These are phyloP conservation scores for Micronisus gabar DNA, from an alignment of 2,113 vertebrate species.

Conservation along the genomic window DNA sequence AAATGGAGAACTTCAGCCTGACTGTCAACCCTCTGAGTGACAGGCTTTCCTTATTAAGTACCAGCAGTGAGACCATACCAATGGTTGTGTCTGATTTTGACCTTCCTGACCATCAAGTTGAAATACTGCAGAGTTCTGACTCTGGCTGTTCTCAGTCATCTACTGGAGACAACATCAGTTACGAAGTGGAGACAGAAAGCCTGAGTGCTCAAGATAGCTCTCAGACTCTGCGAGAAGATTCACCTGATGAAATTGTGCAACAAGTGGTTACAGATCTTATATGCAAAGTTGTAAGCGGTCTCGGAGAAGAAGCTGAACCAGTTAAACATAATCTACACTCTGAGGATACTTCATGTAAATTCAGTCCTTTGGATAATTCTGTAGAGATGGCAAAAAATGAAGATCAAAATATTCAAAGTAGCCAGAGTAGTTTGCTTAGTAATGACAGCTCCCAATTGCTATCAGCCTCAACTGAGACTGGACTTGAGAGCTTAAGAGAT, in stretches of 20 bases:
- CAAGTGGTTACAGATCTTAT: slow-evolving; percentile 87
- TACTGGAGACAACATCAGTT: slow-evolving; percentile 87
- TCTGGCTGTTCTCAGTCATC: slow-evolving; percentile 91
- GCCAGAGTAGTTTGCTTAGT: slow-evolving; percentile 56
- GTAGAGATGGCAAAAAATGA: slow-evolving; percentile 43
- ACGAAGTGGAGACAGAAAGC: slow-evolving; percentile 82
- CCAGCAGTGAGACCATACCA: slow-evolving; percentile 94
- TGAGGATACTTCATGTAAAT: slow-evolving; percentile 72
- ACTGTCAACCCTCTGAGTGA: slow-evolving; percentile 96
- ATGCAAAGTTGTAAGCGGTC: slow-evolving; percentile 79
- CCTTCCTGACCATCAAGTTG: slow-evolving; percentile 85
- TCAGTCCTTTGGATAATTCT: slow-evolving; percentile 15
- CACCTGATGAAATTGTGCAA: slow-evolving; percentile 82
- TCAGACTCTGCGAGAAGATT: slow-evolving; percentile 68
- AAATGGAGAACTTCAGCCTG: slow-evolving; percentile 95
- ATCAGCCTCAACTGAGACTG: slow-evolving; percentile 66
- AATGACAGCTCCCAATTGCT: slow-evolving; percentile 66
- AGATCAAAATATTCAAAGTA: slow-evolving; percentile 54
- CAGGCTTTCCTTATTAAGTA: slow-evolving; percentile 91
- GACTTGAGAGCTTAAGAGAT: slow-evolving; percentile 77
- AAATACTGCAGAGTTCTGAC: slow-evolving; percentile 88
- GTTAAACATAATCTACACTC: slow-evolving; percentile 73
- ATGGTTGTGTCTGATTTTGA: slow-evolving; percentile 85
- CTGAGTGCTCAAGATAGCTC: slow-evolving; percentile 73
- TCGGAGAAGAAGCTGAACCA: slow-evolving; percentile 73